Conservation (phyloP, 2,888 invertebrate species). For the Troides helena region DNA sequence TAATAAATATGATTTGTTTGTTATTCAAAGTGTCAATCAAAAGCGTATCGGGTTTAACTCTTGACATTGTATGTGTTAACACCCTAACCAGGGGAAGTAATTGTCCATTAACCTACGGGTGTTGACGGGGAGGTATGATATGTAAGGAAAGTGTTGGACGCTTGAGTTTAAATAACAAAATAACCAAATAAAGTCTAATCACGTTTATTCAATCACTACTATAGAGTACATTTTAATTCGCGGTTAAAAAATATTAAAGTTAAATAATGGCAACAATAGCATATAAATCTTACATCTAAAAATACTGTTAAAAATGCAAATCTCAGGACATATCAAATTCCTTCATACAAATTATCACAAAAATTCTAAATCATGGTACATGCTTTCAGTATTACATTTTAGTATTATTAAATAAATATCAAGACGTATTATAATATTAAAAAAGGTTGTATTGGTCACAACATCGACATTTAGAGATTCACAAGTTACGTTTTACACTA, state of each 20-base stretch:
- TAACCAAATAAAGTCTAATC: constrained; percentile 54
- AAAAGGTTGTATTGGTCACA: constrained; percentile 32
- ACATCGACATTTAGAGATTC: constrained; percentile 7
- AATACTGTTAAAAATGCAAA: constrained; percentile 54
- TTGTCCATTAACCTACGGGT: constrained; percentile 45
- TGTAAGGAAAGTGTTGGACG: constrained; percentile 39
- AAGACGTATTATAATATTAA: constrained; percentile 17
- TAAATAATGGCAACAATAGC: constrained; percentile 47
- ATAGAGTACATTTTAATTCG: constrained; percentile 16
- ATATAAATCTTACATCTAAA: constrained; percentile 49
- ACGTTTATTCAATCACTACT: constrained; percentile 48
- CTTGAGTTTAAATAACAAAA: constrained; percentile 60
- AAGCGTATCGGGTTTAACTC: constrained; percentile 50
- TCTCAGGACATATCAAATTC: constrained; percentile 32
- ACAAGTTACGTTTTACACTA: constrained; percentile 24
- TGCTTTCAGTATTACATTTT: constrained; percentile 7
- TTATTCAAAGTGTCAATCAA: constrained; percentile 78
- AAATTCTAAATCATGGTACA: constrained; percentile 37
- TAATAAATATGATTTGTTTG: constrained; percentile 18
- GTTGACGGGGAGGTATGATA: constrained; percentile 39
- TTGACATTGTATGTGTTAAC: constrained; percentile 58
- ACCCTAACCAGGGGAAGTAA: constrained; percentile 56
- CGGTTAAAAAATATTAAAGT: constrained; percentile 30
- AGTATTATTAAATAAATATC: constrained; percentile 33
- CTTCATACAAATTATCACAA: constrained; percentile 59